These are phyloP conservation scores for Drosophila robusta DNA, from an alignment of 2,888 invertebrate genomes.

Conservation along the genomic window DNA sequence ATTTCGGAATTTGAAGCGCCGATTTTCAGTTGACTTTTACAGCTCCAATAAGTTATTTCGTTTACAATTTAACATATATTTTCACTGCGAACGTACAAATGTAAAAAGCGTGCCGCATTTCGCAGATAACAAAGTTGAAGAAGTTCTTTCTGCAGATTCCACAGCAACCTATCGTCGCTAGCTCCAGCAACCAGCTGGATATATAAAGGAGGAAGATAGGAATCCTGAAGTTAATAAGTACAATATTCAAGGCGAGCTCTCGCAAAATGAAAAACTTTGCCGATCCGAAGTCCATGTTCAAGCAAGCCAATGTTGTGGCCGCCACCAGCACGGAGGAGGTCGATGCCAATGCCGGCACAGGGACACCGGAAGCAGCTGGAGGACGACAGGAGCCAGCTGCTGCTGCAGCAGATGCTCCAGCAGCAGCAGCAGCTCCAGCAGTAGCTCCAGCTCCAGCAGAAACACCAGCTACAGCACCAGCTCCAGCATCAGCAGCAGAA, in stretches of 20 bases:
- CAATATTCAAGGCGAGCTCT: no score
- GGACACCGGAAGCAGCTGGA: no score
- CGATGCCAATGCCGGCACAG: no score
- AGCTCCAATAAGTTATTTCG: conserved; percentile 10
- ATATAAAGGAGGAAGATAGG: neutral
- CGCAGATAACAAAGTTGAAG: neutral
- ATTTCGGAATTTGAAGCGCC: conserved; percentile 1
- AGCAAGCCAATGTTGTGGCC: no score
- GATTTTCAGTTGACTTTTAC: conserved; percentile 10
- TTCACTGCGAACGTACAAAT: neutral
- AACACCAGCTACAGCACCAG: no score
- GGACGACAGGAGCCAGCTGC: no score
- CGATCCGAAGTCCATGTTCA: no score
- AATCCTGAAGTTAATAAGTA: neutral
- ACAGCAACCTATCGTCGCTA: neutral
- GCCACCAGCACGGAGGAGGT: no score
- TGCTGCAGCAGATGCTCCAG: neutral
- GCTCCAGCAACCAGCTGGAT: neutral
- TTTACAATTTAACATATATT: conserved; percentile 3
- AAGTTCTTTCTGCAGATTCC: neutral
- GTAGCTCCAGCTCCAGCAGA: no score
- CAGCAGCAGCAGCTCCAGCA: neutral
- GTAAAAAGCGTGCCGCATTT: neutral
- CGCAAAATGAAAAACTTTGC: no score
- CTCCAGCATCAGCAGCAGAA: no score